Evolutionary conservation across 2,888 invertebrate genomes (phyloP).

Genomic region (Mesorhabditis spiculigera): DNA sequence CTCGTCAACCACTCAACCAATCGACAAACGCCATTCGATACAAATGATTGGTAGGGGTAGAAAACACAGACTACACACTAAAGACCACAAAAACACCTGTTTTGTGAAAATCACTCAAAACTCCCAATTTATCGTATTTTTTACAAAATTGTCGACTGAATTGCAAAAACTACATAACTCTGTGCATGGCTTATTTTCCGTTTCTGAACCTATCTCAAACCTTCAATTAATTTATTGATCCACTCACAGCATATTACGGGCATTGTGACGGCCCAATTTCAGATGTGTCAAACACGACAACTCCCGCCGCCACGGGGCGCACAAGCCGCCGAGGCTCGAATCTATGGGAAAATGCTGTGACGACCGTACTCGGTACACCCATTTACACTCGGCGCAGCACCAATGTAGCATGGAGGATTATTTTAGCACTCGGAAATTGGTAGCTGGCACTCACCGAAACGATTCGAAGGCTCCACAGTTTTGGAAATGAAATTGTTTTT

Average conservation of each 20-base stretch:
- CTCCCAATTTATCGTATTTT: too few relatives aligned
- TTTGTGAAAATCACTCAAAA: slow-evolving; percentile 18
- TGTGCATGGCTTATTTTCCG: too few relatives aligned
- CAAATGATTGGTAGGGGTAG: slow-evolving; percentile 49
- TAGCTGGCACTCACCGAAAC: too few relatives aligned
- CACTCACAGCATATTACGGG: neutral
- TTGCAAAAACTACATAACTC: too few relatives aligned
- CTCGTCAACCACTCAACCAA: slow-evolving; percentile 11
- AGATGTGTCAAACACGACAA: slow-evolving; percentile 1
- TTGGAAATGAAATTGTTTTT: too few relatives aligned
- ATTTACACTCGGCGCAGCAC: neutral
- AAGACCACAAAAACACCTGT: slow-evolving; percentile 23
- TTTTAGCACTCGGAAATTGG: neutral
- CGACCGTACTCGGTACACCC: neutral
- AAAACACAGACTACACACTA: slow-evolving; percentile 30
- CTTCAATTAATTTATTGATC: neutral
- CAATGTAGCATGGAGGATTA: neutral
- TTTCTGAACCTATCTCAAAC: too few relatives aligned
- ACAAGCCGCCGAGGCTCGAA: neutral
- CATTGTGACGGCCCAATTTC: neutral
- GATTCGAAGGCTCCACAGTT: too few relatives aligned
- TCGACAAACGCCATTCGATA: slow-evolving; percentile 27
- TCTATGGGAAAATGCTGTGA: slow-evolving; percentile 4
- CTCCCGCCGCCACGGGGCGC: neutral
- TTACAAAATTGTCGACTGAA: too few relatives aligned